Percentiles rank a stretch among this genome's conserved stretches.
These are phyloP conservation scores for Ochropleura leucogaster DNA, from an alignment of 2,888 invertebrate genomes.

Conservation along the genomic window DNA sequence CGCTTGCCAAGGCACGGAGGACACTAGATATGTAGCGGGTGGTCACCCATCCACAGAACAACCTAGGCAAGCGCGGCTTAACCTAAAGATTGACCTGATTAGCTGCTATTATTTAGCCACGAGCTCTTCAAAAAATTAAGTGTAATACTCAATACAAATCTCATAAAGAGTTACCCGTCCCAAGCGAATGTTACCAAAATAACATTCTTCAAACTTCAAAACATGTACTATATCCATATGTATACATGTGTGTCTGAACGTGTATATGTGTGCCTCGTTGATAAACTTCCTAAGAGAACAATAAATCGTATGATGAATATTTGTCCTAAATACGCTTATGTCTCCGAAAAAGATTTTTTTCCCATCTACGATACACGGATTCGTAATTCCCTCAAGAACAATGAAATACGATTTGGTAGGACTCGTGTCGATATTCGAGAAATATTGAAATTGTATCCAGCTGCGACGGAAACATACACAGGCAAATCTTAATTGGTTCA, in stretches of 20 bases:
- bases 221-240: background rate
- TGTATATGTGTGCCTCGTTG: background rate
- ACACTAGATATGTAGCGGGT: too few species aligned
- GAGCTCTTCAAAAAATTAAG: background rate
- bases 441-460: slow-evolving; percentile 53
- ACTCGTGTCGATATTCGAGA: slow-evolving; percentile 27
- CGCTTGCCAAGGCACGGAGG: too few species aligned
- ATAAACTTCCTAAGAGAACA: slow-evolving; percentile 14
- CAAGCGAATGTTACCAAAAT: background rate
- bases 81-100: too few species aligned
- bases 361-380: slow-evolving; percentile 33
- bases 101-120: too few species aligned
- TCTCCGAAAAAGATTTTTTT: slow-evolving; percentile 10
- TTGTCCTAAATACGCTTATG: slow-evolving; percentile 28
- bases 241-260: too few species aligned
- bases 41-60: too few species aligned
- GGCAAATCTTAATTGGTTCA: slow-evolving; percentile 41
- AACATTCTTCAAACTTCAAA: slow-evolving; percentile 12
- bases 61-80: too few species aligned
- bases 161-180: background rate
- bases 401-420: slow-evolving; percentile 42
- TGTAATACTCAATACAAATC: background rate
- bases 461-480: slow-evolving; percentile 28
- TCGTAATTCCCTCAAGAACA: slow-evolving; percentile 39
- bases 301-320: slow-evolving; percentile 32